A percentile compares a stretch with the other conserved stretches of the same genome.
Conservation (phyloP, 1,140 invertebrate genomes). For the Pygmarrhopalites habei region DNA sequence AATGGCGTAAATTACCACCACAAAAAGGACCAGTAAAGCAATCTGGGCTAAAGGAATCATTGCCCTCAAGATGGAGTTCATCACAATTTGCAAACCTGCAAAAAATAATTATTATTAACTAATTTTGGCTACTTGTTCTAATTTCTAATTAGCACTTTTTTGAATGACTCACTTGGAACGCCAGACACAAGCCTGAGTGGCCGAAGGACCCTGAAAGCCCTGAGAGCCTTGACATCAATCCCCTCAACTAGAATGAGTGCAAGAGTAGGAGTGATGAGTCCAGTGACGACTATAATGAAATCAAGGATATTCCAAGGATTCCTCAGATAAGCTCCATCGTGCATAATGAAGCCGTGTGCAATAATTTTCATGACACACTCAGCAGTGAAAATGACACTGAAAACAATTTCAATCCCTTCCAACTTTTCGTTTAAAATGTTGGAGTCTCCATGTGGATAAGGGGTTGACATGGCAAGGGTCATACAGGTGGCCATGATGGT, state of each 20-base stretch:
- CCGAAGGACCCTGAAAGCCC: constrained; percentile 63
- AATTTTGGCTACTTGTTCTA: background rate
- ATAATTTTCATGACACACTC: constrained; percentile 99
- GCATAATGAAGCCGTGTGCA: constrained; percentile 68
- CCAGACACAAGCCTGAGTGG: constrained; percentile 59
- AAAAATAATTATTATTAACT: no score
- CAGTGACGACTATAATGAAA: constrained; percentile 60
- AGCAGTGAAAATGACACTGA: constrained; percentile 96
- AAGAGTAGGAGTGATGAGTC: constrained; percentile 69
- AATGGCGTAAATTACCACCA: constrained; percentile 99
- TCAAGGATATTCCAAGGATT: constrained; percentile 60
- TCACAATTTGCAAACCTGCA: constrained; percentile 95
- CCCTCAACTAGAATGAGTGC: constrained; percentile 47
- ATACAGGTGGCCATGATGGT: constrained; percentile 99
- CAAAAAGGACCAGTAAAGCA: constrained; percentile 95
- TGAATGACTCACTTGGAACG: constrained; percentile 68
- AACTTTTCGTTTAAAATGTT: constrained; percentile 86
- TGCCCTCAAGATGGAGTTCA: constrained; percentile 56
- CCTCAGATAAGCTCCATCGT: constrained; percentile 56
- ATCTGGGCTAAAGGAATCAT: constrained; percentile 99
- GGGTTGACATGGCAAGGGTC: constrained; percentile 64
- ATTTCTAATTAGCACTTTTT: background rate
- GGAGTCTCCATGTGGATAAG: constrained; percentile 91
- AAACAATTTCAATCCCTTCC: constrained; percentile 96
- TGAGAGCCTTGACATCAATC: constrained; percentile 48